Evolutionary conservation across 2,113 vertebrate species (phyloP).

Genomic region (Edolisoma coerulescens): DNA sequence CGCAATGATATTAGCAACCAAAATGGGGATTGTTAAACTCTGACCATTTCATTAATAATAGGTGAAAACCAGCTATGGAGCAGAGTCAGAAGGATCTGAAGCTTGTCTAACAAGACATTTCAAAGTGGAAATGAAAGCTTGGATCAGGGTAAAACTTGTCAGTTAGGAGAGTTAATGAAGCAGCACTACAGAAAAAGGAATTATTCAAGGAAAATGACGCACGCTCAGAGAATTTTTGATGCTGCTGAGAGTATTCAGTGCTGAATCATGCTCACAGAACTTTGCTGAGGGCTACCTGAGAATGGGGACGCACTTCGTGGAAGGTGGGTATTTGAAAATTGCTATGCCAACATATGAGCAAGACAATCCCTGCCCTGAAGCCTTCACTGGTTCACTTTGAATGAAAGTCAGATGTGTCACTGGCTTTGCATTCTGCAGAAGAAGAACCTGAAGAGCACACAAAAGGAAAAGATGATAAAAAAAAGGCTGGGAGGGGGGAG

Average conservation of each 20-base stretch:
- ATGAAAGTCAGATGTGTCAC: not conserved
- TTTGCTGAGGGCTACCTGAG: not conserved
- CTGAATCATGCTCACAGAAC: constrained; percentile 17
- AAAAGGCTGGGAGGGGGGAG: not conserved
- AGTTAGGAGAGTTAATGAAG: constrained; percentile 61
- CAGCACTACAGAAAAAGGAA: constrained; percentile 39
- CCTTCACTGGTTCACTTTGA: not conserved
- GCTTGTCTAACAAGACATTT: constrained; percentile 67
- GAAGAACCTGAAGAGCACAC: not conserved
- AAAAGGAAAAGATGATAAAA: not conserved
- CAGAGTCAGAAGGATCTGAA: constrained; percentile 36
- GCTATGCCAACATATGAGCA: not conserved
- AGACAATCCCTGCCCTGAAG: not conserved
- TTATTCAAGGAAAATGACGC: constrained; percentile 61
- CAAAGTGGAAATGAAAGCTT: constrained; percentile 63
- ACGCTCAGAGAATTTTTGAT: constrained; percentile 25
- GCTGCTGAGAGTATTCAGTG: constrained; percentile 6
- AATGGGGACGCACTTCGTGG: not conserved
- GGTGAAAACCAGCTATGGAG: not conserved
- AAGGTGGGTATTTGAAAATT: not conserved
- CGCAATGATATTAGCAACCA: not conserved
- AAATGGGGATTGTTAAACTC: constrained; percentile 33
- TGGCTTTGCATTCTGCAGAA: not conserved
- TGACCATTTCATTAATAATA: constrained; percentile 27
- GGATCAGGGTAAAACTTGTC: constrained; percentile 56